These are phyloP conservation scores for Lepeophtheirus salmonis DNA, from an alignment of 1,140 invertebrate species.

Conservation along the genomic window DNA sequence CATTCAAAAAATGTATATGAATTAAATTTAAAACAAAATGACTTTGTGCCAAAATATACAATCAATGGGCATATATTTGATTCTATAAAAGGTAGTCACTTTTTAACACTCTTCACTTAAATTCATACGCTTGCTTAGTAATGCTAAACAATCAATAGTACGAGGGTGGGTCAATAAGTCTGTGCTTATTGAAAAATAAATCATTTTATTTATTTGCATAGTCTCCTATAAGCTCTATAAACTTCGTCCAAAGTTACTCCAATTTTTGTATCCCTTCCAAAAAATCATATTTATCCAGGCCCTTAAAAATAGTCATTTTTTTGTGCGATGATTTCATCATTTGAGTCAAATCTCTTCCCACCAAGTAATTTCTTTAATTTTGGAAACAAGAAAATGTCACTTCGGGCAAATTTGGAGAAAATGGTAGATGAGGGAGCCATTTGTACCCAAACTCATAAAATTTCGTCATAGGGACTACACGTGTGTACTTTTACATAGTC, in stretches of 20 bases:
- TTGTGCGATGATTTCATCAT: not conserved
- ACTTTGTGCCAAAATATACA: too few species aligned
- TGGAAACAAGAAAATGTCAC: not conserved
- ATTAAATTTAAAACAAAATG: too few species aligned
- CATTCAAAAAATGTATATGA: too few species aligned
- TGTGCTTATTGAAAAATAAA: too few species aligned
- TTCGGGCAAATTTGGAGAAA: not conserved
- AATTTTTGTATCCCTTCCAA: not conserved
- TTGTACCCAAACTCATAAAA: not conserved
- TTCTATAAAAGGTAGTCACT: too few species aligned
- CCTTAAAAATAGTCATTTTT: not conserved
- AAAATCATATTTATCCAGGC: not conserved
- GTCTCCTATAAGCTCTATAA: too few species aligned
- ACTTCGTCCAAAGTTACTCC: not conserved
- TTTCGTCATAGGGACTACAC: not conserved
- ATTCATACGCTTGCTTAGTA: too few species aligned
- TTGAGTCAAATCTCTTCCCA: not conserved
- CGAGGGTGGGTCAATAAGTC: too few species aligned
- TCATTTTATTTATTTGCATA: too few species aligned
- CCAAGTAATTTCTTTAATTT: not conserved
- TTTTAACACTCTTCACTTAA: too few species aligned
- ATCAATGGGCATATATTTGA: too few species aligned
- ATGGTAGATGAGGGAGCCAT: conserved; percentile 32
- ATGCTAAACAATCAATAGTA: too few species aligned
- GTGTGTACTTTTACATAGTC: not conserved